Percentiles rank a stretch among this genome's conserved stretches.
Conservation (phyloP, 2,113 vertebrate species). For the Coryphaenoides rupestris region DNA sequence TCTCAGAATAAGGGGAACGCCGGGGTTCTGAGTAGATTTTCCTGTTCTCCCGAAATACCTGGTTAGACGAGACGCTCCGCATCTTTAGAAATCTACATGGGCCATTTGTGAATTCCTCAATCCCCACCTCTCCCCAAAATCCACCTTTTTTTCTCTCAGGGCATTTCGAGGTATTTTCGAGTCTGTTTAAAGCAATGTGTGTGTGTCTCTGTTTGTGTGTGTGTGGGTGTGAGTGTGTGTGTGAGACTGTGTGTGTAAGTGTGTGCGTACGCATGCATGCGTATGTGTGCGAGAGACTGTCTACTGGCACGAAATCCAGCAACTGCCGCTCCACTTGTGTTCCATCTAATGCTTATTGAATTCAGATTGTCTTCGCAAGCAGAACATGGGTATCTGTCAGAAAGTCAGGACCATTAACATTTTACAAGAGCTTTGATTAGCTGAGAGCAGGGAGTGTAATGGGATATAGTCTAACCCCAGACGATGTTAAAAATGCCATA, state of each 20-base stretch:
- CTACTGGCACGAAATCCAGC: no score
- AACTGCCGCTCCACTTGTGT: no score
- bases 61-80: constrained; percentile 37
- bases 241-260: constrained; percentile 7
- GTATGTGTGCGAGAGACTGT: background rate
- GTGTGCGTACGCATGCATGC: constrained; percentile 5
- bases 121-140: background rate
- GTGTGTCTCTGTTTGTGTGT: constrained; percentile 17
- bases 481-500: constrained; percentile 3
- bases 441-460: constrained; percentile 11
- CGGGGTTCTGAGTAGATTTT: constrained; percentile 63
- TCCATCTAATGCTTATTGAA: constrained; percentile 14
- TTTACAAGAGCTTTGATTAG: constrained; percentile 34
- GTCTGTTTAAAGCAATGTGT: background rate
- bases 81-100: constrained; percentile 44
- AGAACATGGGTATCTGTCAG: constrained; percentile 28
- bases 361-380: constrained; percentile 40
- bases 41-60: constrained; percentile 61
- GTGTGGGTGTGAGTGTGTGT: background rate
- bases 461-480: constrained; percentile 1
- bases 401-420: constrained; percentile 38
- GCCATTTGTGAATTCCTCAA: constrained; percentile 34
- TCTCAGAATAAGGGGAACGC: constrained; percentile 50
- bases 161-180: background rate
- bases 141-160: background rate